These are phyloP conservation scores for Eumaeus atala DNA, from an alignment of 1,140 invertebrate species.

Conservation along the genomic window DNA sequence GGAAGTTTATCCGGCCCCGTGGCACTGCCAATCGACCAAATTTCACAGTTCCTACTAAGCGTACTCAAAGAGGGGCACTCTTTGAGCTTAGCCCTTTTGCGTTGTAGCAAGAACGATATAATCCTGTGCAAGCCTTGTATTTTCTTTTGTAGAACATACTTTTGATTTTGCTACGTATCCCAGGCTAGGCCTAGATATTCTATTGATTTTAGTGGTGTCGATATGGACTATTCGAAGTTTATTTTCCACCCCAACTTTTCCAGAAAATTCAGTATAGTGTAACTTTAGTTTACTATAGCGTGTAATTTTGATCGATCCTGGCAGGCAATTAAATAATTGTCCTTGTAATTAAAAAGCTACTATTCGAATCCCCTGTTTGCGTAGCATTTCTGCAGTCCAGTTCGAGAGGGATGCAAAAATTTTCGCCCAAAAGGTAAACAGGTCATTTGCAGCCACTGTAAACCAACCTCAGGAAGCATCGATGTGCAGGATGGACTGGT, in stretches of 20 bases:
- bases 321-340: too few species aligned
- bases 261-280: too few species aligned
- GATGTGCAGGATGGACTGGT: conserved; percentile 7
- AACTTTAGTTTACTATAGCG: too few species aligned
- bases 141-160: conserved; percentile 12
- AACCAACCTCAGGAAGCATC: conserved; percentile 13
- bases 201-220: too few species aligned
- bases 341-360: conserved; percentile 10
- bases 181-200: conserved; percentile 15
- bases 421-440: conserved; percentile 12
- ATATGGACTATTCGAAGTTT: too few species aligned
- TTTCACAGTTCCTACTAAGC: not conserved
- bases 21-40: conserved; percentile 13
- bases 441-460: conserved; percentile 16
- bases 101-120: conserved; percentile 1
- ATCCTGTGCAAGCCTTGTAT: not conserved
- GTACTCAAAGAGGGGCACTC: too few species aligned
- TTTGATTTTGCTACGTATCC: conserved; percentile 15
- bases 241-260: too few species aligned
- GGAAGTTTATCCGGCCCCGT: conserved; percentile 12
- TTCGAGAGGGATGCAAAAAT: conserved; percentile 8
- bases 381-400: conserved; percentile 10
- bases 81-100: not conserved
- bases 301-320: too few species aligned
- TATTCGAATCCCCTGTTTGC: conserved; percentile 6